Percentiles rank a stretch among this genome's conserved stretches.
These are phyloP conservation scores for Calliopsis andreniformis DNA, from an alignment of 1,140 invertebrate genomes.

Conservation along the genomic window DNA sequence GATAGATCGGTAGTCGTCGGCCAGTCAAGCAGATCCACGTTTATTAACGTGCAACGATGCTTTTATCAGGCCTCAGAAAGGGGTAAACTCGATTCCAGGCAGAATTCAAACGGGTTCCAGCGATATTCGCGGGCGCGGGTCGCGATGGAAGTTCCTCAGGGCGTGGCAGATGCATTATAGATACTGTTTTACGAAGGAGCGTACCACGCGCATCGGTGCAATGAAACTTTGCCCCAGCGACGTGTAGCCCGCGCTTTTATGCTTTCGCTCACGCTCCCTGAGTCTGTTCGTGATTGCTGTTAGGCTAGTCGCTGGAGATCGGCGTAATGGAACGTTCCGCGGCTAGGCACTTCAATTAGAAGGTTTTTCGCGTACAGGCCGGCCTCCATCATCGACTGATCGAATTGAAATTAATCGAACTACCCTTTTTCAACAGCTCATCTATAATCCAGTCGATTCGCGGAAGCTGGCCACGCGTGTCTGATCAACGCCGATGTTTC, in stretches of 20 bases:
- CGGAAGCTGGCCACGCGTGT: not conserved
- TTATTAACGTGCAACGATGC: not conserved
- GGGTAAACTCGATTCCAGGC: no score
- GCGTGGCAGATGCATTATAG: conserved; percentile 63
- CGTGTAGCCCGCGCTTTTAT: not conserved
- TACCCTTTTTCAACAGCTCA: not conserved
- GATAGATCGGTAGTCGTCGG: not conserved
- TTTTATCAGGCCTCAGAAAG: not conserved
- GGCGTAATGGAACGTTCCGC: not conserved
- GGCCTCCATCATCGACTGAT: not conserved
- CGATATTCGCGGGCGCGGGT: not conserved
- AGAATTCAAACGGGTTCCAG: not conserved
- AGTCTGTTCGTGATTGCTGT: not conserved
- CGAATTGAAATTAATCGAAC: not conserved
- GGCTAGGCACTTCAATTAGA: not conserved
- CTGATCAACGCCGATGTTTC: no score
- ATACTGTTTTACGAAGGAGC: conserved; percentile 27
- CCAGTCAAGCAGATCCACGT: not conserved
- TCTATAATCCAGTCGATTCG: not conserved
- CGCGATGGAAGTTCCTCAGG: conserved; percentile 37
- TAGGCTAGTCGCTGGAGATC: not conserved
- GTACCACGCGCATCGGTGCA: not conserved
- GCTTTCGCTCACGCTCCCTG: not conserved
- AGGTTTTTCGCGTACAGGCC: not conserved
- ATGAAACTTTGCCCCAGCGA: not conserved